Conservation (phyloP, 2,113 vertebrate genomes). For the Otocyon megalotis region DNA sequence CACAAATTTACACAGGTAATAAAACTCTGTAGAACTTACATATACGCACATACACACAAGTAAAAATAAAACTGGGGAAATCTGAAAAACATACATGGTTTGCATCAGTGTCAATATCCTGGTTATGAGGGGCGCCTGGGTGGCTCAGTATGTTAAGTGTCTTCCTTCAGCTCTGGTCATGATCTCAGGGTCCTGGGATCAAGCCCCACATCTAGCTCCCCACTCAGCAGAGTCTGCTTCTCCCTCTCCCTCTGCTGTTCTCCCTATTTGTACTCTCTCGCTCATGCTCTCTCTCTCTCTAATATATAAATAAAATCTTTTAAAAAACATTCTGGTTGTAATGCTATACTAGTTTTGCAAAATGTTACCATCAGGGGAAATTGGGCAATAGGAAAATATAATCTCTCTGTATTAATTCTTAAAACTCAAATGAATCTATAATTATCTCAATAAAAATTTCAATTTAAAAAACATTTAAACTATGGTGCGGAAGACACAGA, state of each 20-base stretch:
- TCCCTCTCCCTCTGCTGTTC: neutral
- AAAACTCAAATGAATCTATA: neutral
- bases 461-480: neutral
- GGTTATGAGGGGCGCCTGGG: neutral
- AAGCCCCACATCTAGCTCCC: neutral
- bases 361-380: neutral
- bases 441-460: neutral
- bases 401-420: neutral
- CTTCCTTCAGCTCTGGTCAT: neutral
- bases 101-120: neutral
- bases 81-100: neutral
- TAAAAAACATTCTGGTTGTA: neutral
- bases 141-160: neutral
- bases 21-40: neutral
- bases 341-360: neutral
- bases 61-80: neutral
- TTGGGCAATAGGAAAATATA: too few relatives aligned
- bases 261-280: neutral
- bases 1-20: neutral
- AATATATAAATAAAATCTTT: neutral
- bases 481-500: neutral
- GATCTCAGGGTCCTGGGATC: neutral
- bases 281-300: neutral
- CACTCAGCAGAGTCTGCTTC: neutral
- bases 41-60: neutral